phyloP scores from a whole-genome alignment of 2,797 vertebrate species.

The Ficedula albicollis region DNA sequence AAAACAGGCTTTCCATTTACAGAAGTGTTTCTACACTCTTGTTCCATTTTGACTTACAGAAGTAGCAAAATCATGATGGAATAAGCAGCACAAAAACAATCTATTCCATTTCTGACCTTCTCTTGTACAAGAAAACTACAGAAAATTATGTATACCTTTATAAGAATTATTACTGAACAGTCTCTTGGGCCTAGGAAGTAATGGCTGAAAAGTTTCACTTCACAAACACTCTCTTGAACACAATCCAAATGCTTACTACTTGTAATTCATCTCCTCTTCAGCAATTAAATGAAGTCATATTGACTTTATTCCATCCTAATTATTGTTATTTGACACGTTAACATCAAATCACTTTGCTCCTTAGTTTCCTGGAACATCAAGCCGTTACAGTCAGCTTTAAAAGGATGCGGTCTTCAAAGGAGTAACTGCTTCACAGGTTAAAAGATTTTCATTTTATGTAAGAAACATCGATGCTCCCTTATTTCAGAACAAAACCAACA shows the following conservation, averaged over 20 bases:
- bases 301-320: background rate
- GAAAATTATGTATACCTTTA: background rate
- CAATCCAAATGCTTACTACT: background rate
- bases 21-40: background rate
- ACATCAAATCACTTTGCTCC: background rate
- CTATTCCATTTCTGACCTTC: background rate
- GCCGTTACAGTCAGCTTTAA: background rate
- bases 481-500: background rate
- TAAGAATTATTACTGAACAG: background rate
- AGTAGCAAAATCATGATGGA: background rate
- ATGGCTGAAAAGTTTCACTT: background rate
- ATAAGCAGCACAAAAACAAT: background rate
- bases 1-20: background rate
- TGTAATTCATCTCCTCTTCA: background rate
- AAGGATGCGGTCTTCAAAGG: background rate
- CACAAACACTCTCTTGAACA: background rate
- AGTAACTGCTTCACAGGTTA: background rate
- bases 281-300: background rate
- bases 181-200: background rate
- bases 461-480: background rate
- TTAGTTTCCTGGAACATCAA: background rate
- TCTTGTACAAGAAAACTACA: background rate
- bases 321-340: constrained; percentile 1
- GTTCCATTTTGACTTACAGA: background rate
- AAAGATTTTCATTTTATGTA: background rate